A percentile compares a stretch with the other conserved stretches of the same genome.
Evolutionary conservation across 2,113 vertebrate species (phyloP).

Genomic region (Atrichornis clamosus): DNA sequence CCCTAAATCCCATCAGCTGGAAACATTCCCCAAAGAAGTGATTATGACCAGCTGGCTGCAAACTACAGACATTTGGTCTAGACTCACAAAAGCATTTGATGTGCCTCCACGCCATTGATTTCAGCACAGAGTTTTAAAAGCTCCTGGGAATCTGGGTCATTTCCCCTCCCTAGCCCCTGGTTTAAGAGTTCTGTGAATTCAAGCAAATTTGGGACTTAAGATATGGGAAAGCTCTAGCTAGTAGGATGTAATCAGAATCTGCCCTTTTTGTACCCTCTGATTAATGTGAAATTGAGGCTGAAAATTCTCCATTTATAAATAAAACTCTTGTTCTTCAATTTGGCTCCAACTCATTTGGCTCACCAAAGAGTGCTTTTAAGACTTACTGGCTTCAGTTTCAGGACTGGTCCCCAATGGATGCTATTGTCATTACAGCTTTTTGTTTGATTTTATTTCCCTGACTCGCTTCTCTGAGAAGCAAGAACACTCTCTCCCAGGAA

Average conservation of each 20-base stretch:
- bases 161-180: background rate
- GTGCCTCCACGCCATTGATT: background rate
- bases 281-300: background rate
- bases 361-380: background rate
- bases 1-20: conserved; percentile 44
- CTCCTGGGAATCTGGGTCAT: background rate
- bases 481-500: background rate
- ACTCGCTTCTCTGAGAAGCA: background rate
- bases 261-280: background rate
- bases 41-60: conserved; percentile 38
- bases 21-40: conserved; percentile 35
- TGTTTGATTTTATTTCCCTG: background rate
- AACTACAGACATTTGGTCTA: conserved; percentile 44
- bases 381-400: background rate
- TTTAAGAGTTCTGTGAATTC: background rate
- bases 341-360: background rate
- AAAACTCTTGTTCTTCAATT: background rate
- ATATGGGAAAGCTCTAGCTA: background rate
- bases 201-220: background rate
- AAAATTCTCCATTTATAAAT: background rate
- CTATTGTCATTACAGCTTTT: background rate
- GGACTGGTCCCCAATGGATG: background rate
- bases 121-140: background rate
- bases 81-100: conserved; percentile 11
- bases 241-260: background rate